phyloP scores from a whole-genome alignment of 1,140 invertebrate genomes.

The Luehdorfia chinensis region DNA sequence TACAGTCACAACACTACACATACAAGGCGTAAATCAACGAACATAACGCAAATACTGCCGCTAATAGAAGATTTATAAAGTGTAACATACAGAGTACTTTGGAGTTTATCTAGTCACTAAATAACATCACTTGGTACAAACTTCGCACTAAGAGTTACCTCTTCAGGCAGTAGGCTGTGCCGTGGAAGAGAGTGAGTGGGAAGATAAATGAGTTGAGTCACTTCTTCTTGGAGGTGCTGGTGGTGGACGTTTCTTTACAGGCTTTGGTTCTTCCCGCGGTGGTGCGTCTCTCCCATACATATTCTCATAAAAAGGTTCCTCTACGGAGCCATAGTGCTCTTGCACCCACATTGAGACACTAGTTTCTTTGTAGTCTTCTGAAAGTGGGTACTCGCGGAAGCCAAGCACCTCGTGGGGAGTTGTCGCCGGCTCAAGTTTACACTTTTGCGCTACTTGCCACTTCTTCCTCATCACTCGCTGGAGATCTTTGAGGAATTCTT shows the following conservation, averaged over 20 bases:
- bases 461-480: slow-evolving; percentile 95
- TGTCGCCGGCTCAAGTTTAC: slow-evolving; percentile 88
- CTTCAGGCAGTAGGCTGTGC: slow-evolving; percentile 31
- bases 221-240: slow-evolving; percentile 63
- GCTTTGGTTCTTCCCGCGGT: slow-evolving; percentile 50
- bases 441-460: slow-evolving; percentile 95
- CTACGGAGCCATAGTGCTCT: slow-evolving; percentile 82
- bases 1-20: neutral
- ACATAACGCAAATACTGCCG: slow-evolving; percentile 7
- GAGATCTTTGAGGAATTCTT: slow-evolving; percentile 90
- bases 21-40: slow-evolving; percentile 7
- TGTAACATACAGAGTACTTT: neutral
- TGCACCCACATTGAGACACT: slow-evolving; percentile 94
- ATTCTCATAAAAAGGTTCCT: slow-evolving; percentile 65
- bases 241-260: slow-evolving; percentile 59
- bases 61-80: slow-evolving; percentile 10
- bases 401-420: slow-evolving; percentile 94
- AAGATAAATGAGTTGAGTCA: slow-evolving; percentile 58
- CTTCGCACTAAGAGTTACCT: neutral
- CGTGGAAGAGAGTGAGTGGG: slow-evolving; percentile 32
- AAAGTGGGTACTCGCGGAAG: slow-evolving; percentile 86
- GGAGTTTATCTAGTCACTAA: slow-evolving; percentile 13
- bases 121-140: slow-evolving; percentile 14
- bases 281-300: slow-evolving; percentile 42
- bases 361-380: slow-evolving; percentile 86